These are phyloP conservation scores for Aurelia sp. DNA, from an alignment of 30 jellyfish, hydroid and myxozoan genomes.

Conservation along the genomic window DNA sequence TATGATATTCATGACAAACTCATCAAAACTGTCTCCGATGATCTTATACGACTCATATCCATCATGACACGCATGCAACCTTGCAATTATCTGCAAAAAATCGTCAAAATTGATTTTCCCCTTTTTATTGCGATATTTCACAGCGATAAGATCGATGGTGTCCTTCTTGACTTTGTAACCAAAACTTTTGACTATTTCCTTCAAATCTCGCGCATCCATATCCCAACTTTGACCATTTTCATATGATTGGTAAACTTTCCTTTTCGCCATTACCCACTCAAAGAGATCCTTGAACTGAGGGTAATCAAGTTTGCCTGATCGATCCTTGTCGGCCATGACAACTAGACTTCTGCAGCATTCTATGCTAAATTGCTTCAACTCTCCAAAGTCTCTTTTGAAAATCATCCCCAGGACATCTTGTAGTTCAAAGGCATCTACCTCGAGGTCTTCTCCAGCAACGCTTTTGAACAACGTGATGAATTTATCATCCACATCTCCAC, in stretches of 20 bases:
- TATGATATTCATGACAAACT: constrained; percentile 33
- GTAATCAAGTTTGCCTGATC: constrained; percentile 62
- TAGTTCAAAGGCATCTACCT: constrained; percentile 66
- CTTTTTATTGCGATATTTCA: constrained; percentile 50
- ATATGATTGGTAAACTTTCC: constrained; percentile 20
- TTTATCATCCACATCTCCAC: constrained; percentile 46
- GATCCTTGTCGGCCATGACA: constrained; percentile 72
- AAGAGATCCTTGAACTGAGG: constrained; percentile 44
- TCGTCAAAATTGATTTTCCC: constrained; percentile 57
- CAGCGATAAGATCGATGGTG: constrained; percentile 24
- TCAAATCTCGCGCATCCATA: constrained; percentile 64
- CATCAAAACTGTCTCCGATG: constrained; percentile 65
- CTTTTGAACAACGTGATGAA: constrained; percentile 38
- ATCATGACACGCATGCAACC: constrained; percentile 47
- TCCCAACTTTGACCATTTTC: constrained; percentile 59
- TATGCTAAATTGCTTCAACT: constrained; percentile 48
- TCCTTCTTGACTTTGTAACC: constrained; percentile 29
- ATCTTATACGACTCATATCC: constrained; percentile 41
- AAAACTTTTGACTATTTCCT: constrained; percentile 15
- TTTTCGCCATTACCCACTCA: constrained; percentile 47
- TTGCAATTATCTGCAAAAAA: constrained; percentile 58
- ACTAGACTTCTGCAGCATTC: constrained; percentile 65
- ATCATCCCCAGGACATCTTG: constrained; percentile 43
- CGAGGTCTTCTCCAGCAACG: constrained; percentile 62
- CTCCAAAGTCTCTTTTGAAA: constrained; percentile 59